Evolutionary conservation across 2,113 vertebrate species (phyloP).

Genomic region (Antigone vipio): DNA sequence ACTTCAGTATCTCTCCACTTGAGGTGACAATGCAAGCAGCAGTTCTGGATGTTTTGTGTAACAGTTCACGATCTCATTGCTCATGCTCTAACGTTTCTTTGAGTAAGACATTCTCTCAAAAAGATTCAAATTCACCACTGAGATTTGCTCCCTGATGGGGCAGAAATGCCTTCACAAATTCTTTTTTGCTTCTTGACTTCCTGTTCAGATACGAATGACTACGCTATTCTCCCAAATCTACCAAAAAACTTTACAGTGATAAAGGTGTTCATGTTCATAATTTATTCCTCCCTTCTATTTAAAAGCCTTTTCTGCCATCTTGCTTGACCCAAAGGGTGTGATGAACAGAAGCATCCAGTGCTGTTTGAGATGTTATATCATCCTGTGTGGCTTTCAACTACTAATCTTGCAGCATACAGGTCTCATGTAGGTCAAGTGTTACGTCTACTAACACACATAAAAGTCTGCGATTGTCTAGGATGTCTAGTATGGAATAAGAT

Average conservation of each 20-base stretch:
- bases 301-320: not conserved
- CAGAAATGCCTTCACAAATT: not conserved
- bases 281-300: not conserved
- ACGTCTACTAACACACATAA: not conserved
- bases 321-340: not conserved
- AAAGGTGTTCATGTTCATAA: not conserved
- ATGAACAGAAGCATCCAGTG: not conserved
- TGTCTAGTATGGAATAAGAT: not conserved
- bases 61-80: not conserved
- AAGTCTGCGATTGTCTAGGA: not conserved
- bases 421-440: not conserved
- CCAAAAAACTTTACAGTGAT: not conserved
- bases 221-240: not conserved
- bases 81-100: not conserved
- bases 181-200: not conserved
- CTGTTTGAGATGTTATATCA: not conserved
- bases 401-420: not conserved
- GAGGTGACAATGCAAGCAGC: not conserved
- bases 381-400: accelerated
- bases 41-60: not conserved
- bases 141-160: not conserved
- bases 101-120: not conserved
- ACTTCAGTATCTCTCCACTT: not conserved
- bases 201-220: not conserved
- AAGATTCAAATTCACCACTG: not conserved